Evolutionary conservation across 2,113 vertebrate species (phyloP).

Genomic region (Lichenostomus cassidix): DNA sequence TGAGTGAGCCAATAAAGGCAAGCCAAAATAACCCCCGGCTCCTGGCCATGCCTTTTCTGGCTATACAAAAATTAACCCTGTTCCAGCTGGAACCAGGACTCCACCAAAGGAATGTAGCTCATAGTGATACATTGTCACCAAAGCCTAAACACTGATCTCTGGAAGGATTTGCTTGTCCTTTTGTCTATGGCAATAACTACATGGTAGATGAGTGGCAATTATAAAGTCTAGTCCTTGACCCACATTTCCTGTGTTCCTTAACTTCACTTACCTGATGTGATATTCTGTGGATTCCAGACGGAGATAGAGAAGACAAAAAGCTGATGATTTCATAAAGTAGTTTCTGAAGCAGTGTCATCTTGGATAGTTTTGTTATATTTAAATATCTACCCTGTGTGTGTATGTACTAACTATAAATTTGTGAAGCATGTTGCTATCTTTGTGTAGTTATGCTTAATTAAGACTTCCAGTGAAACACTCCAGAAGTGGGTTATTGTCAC

Average conservation of each 20-base stretch:
- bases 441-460: background rate
- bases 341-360: rapidly evolving
- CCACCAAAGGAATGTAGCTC: background rate
- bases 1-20: no score
- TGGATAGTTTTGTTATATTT: background rate
- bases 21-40: background rate
- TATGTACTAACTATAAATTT: background rate
- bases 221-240: background rate
- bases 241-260: background rate
- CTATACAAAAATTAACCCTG: background rate
- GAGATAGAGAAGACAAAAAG: background rate
- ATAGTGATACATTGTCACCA: background rate
- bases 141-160: background rate
- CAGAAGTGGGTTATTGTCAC: background rate
- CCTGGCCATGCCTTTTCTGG: background rate
- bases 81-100: background rate
- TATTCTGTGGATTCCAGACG: background rate
- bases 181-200: background rate
- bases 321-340: background rate
- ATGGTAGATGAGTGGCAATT: background rate
- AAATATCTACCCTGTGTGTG: background rate
- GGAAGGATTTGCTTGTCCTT: background rate
- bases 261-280: background rate
- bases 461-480: background rate
- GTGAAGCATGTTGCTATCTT: background rate